These are phyloP conservation scores for Melikaiella ostensackeni DNA, from an alignment of 2,888 invertebrate genomes.

Conservation along the genomic window DNA sequence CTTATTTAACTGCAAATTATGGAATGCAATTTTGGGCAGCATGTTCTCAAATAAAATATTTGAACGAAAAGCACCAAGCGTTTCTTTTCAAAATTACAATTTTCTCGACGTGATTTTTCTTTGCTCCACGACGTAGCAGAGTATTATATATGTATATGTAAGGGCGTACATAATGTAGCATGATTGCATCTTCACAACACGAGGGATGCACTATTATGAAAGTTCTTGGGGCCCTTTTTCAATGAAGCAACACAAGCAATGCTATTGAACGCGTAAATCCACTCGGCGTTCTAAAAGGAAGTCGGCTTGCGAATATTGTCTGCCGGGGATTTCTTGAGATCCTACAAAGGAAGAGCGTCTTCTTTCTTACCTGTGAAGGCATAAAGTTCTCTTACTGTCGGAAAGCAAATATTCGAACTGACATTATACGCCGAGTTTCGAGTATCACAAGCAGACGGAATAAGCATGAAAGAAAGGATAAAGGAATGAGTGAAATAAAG, in stretches of 20 bases:
- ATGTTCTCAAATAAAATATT: background rate
- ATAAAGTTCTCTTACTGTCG: background rate
- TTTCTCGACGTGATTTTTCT: slow-evolving; percentile 10
- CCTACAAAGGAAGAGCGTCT: slow-evolving; percentile 30
- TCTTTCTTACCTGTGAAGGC: background rate
- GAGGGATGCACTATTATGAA: slow-evolving; percentile 11
- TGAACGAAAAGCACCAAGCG: background rate
- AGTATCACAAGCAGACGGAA: background rate
- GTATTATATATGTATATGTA: slow-evolving; percentile 1
- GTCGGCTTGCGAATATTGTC: slow-evolving; percentile 21
- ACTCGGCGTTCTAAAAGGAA: slow-evolving; percentile 19
- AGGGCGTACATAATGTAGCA: slow-evolving; percentile 6
- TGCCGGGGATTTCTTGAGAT: slow-evolving; percentile 5
- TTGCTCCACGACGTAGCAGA: background rate
- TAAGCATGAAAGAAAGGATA: background rate
- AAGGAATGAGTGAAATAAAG: background rate
- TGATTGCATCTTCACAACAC: slow-evolving; percentile 29
- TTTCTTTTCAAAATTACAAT: background rate
- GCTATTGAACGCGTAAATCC: slow-evolving; percentile 27
- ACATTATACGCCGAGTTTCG: slow-evolving; percentile 7
- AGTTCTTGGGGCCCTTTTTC: slow-evolving; percentile 6
- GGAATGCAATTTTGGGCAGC: background rate
- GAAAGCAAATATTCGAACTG: slow-evolving; percentile 18
- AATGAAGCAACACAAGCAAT: slow-evolving; percentile 32
- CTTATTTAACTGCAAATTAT: background rate